These are phyloP conservation scores for Calidris pugnax DNA, from an alignment of 2,113 vertebrate species.

Conservation along the genomic window DNA sequence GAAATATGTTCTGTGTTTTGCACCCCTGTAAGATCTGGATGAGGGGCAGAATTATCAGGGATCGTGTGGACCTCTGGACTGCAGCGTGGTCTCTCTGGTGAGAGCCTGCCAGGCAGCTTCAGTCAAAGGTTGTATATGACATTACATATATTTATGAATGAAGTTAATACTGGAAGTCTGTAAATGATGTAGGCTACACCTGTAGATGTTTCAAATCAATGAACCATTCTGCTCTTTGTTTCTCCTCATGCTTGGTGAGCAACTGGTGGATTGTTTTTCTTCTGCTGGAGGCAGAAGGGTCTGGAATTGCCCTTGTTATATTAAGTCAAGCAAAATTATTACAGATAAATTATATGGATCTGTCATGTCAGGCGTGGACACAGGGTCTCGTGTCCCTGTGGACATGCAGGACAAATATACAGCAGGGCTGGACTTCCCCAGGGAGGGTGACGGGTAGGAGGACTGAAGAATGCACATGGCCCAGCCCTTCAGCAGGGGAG, in stretches of 20 bases:
- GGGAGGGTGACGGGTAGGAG: background rate
- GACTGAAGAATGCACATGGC: background rate
- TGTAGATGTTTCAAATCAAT: background rate
- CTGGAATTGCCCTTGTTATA: background rate
- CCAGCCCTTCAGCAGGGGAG: background rate
- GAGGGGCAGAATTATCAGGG: background rate
- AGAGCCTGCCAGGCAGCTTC: background rate
- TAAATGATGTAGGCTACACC: background rate
- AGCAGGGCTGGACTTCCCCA: background rate
- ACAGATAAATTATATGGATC: background rate
- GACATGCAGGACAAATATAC: background rate
- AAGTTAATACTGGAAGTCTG: background rate
- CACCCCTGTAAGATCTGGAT: background rate
- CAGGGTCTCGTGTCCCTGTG: background rate
- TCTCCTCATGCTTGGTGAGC: background rate
- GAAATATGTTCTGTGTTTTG: background rate
- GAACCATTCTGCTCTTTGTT: background rate
- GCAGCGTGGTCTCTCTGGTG: background rate
- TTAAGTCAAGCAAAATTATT: background rate
- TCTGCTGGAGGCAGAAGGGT: background rate
- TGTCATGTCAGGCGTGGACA: background rate
- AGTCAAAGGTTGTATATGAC: background rate
- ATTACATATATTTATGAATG: background rate
- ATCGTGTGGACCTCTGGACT: rapidly evolving
- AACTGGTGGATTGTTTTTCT: background rate